Evolutionary conservation across 2,113 vertebrate species (phyloP).

Genomic region (Tachysurus vachellii): DNA sequence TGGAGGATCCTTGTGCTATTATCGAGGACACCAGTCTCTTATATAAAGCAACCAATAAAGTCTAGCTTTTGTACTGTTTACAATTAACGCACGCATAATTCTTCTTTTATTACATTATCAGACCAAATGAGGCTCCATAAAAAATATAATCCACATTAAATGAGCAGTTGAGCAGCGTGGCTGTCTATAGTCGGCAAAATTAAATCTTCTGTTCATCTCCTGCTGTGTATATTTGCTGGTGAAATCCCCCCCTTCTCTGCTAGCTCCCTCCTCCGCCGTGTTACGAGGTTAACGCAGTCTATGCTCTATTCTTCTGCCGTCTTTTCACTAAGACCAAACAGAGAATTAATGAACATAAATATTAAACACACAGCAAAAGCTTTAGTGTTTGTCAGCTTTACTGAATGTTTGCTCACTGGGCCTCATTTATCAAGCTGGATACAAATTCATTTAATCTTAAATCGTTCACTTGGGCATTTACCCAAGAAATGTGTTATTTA

Average conservation of each 20-base stretch:
- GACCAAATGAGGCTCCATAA: conserved; percentile 16
- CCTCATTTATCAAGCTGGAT: conserved; percentile 2
- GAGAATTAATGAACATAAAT: conserved; percentile 20
- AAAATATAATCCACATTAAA: conserved; percentile 49
- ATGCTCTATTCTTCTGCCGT: conserved; percentile 47
- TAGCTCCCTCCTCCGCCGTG: conserved; percentile 33
- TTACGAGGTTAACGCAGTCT: conserved; percentile 54
- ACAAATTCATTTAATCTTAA: not conserved
- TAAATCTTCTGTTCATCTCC: conserved; percentile 55
- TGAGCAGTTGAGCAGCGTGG: conserved; percentile 57
- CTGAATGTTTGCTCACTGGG: not conserved
- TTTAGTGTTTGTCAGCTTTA: not conserved
- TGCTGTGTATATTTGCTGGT: conserved; percentile 54
- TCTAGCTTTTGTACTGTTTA: conserved; percentile 25
- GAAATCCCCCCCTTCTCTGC: conserved; percentile 39
- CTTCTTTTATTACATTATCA: conserved; percentile 34
- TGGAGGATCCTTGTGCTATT: not conserved
- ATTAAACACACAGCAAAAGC: conserved; percentile 19
- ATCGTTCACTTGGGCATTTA: not conserved
- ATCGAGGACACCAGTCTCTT: not conserved
- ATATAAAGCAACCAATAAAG: not conserved
- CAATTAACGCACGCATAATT: conserved; percentile 43
- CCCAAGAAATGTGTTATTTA: not conserved
- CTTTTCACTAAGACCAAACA: conserved; percentile 57
- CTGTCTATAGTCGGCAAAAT: conserved; percentile 53